Evolutionary conservation across 2,113 vertebrate species (phyloP).

Genomic region (Hemichromis elongatus): DNA sequence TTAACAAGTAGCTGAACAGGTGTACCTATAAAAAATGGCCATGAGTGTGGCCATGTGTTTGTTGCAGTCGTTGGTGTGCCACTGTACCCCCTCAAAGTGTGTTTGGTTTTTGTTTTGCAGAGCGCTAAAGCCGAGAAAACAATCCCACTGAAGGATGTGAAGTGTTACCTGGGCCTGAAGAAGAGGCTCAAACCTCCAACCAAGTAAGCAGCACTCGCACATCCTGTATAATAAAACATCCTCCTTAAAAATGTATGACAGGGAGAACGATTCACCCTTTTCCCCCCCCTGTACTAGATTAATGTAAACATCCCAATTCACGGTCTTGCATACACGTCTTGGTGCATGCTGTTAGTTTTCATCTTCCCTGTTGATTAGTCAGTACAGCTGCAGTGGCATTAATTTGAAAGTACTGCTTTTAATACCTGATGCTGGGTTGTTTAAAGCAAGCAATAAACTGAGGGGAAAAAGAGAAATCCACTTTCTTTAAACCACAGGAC

Average conservation of each 20-base stretch:
- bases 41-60: not conserved
- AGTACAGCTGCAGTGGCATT: not conserved
- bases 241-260: not conserved
- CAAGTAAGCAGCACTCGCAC: constrained; percentile 24
- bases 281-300: not conserved
- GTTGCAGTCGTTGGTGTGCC: not conserved
- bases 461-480: not conserved
- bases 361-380: not conserved
- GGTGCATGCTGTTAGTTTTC: not conserved
- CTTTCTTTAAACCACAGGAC: not conserved
- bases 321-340: not conserved
- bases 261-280: not conserved
- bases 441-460: not conserved
- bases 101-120: constrained; percentile 56
- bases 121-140: constrained; percentile 85
- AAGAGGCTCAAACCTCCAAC: constrained; percentile 88
- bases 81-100: not conserved
- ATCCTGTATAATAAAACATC: not conserved
- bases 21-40: not conserved
- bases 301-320: not conserved
- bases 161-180: constrained; percentile 89
- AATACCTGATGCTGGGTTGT: not conserved
- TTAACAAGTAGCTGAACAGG: not conserved
- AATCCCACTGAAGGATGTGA: constrained; percentile 77
- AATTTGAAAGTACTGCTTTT: not conserved